Evolutionary conservation across 2,113 vertebrate species (phyloP).

Genomic region (Echinops telfairi): DNA sequence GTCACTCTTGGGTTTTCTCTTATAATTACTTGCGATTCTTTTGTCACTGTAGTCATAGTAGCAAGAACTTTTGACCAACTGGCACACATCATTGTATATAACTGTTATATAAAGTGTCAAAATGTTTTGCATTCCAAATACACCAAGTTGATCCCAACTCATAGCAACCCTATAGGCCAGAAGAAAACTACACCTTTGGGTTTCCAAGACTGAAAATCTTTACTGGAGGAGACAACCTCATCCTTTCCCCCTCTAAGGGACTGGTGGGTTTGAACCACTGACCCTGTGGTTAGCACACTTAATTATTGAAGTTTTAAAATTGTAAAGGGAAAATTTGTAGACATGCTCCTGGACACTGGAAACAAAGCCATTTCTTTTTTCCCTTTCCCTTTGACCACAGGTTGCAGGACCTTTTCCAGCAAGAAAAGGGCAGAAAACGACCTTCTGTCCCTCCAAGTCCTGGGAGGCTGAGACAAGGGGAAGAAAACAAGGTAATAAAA

Average conservation of each 20-base stretch:
- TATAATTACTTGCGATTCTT: not conserved
- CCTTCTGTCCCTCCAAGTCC: constrained; percentile 97
- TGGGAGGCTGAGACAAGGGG: constrained; percentile 94
- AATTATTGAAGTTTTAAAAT: constrained; percentile 39
- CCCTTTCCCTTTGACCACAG: constrained; percentile 82
- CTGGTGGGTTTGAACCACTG: too few species aligned
- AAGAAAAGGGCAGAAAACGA: constrained; percentile 97
- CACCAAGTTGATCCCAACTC: too few species aligned
- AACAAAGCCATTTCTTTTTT: not conserved
- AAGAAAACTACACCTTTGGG: too few species aligned
- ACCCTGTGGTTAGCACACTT: not conserved
- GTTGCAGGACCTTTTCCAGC: constrained; percentile 97
- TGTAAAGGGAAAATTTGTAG: constrained; percentile 45
- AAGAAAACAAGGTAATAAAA: constrained; percentile 94
- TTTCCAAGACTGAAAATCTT: too few species aligned
- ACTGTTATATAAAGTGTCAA: not conserved
- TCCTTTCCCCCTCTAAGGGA: too few species aligned
- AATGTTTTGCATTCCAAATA: not conserved
- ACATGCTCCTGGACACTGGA: not conserved
- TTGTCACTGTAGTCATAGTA: not conserved
- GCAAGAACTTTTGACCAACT: not conserved
- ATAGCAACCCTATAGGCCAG: too few species aligned
- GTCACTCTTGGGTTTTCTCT: not conserved
- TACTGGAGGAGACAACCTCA: too few species aligned
- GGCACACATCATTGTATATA: not conserved